A percentile compares a stretch with the other conserved stretches of the same genome.
These are phyloP conservation scores for Endotricha flammealis DNA, from an alignment of 2,888 invertebrate genomes.

Conservation along the genomic window DNA sequence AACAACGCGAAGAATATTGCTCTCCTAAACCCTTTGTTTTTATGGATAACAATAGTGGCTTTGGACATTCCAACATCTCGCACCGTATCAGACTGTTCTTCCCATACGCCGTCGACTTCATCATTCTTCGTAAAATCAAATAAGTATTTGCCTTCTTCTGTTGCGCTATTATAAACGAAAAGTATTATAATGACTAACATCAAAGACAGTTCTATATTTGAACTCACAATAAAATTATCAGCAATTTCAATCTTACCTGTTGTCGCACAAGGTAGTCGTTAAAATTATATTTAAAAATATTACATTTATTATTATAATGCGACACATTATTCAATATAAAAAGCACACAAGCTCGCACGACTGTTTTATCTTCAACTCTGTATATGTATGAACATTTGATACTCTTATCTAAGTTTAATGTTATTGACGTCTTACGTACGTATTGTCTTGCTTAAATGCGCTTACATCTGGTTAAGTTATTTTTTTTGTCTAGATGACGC, in stretches of 20 bases:
- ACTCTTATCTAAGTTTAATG: conserved; percentile 50
- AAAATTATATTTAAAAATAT: not conserved
- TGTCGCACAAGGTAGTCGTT: not conserved
- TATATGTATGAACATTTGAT: not conserved
- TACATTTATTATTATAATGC: not conserved
- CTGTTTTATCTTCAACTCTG: not conserved
- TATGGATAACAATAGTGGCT: conserved; percentile 77
- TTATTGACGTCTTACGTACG: conserved; percentile 44
- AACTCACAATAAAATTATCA: no score
- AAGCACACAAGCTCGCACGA: not conserved
- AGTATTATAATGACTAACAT: no score
- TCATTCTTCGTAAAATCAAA: conserved; percentile 79
- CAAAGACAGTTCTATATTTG: no score
- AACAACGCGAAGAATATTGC: conserved; percentile 81
- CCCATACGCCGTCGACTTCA: conserved; percentile 75
- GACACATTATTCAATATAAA: not conserved
- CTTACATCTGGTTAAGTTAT: no score
- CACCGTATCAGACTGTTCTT: conserved; percentile 81
- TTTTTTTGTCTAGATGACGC: no score
- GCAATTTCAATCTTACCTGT: not conserved
- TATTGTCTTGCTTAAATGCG: no score
- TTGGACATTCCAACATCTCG: conserved; percentile 82
- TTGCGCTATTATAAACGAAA: conserved; percentile 22
- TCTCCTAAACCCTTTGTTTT: conserved; percentile 77
- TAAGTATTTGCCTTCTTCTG: conserved; percentile 48